phyloP scores from a whole-genome alignment of 1,140 invertebrate genomes.

The Diploscapter pachys region DNA sequence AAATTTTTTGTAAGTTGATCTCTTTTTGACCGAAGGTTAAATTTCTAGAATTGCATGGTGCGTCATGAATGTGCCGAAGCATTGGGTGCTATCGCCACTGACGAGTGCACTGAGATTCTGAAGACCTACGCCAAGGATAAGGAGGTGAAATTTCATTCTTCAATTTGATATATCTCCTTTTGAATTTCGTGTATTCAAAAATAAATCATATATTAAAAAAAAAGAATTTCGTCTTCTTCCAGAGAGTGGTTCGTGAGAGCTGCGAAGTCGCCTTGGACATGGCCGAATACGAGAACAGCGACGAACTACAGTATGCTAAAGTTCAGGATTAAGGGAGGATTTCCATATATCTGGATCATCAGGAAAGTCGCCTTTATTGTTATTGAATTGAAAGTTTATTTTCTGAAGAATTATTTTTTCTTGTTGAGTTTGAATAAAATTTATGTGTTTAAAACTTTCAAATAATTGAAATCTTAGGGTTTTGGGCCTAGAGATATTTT shows the following conservation, averaged over 20 bases:
- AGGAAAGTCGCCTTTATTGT: too few relatives aligned
- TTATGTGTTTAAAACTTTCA: too few relatives aligned
- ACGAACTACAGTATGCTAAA: conserved; percentile 49
- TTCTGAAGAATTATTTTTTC: too few relatives aligned
- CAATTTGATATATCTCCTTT: background rate
- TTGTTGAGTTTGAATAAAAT: too few relatives aligned
- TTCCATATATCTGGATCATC: too few relatives aligned
- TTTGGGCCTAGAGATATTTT: too few relatives aligned
- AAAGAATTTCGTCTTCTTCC: conserved; percentile 14
- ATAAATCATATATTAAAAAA: too few relatives aligned
- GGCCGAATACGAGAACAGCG: conserved; percentile 73
- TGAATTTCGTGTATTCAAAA: too few relatives aligned
- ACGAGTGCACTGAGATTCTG: conserved; percentile 77
- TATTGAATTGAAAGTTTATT: too few relatives aligned
- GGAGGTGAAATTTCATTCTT: conserved; percentile 60
- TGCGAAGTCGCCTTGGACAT: conserved; percentile 95
- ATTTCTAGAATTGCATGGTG: conserved; percentile 84
- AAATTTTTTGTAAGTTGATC: background rate
- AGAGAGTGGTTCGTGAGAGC: conserved; percentile 79
- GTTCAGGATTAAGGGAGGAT: conserved; percentile 26
- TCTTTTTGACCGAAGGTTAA: too few relatives aligned
- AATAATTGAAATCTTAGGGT: too few relatives aligned
- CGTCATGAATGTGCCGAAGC: conserved; percentile 98
- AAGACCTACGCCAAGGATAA: conserved; percentile 78
- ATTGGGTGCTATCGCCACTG: conserved; percentile 85